Evolutionary conservation across 2,888 invertebrate genomes (phyloP).

Genomic region (Eucriotettix oculatus): DNA sequence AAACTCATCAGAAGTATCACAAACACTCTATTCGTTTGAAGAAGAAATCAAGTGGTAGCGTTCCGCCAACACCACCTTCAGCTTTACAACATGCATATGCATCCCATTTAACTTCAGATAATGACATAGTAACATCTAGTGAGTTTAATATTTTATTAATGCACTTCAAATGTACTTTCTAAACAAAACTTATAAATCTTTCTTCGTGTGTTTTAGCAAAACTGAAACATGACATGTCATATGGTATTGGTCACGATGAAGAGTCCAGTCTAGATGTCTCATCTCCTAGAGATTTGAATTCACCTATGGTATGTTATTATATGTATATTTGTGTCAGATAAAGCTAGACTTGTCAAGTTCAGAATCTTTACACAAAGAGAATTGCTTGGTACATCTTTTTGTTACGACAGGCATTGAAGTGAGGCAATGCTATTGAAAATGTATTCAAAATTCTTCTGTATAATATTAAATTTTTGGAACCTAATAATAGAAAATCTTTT

Average conservation of each 20-base stretch:
- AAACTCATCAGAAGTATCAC: conserved; percentile 22
- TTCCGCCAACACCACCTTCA: background rate
- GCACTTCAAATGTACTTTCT: no score
- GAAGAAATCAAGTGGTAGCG: conserved; percentile 18
- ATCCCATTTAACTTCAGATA: background rate
- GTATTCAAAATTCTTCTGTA: no score
- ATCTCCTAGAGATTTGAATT: conserved; percentile 46
- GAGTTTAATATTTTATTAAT: background rate
- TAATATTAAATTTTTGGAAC: no score
- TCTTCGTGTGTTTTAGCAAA: conserved; percentile 8
- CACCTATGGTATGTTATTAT: conserved; percentile 34
- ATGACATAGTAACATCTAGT: background rate
- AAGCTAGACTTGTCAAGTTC: no score
- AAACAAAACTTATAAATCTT: no score
- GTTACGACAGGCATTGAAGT: no score
- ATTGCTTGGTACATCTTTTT: no score
- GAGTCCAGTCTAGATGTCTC: conserved; percentile 48
- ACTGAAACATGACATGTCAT: conserved; percentile 13
- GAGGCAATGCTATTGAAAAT: no score
- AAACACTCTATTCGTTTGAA: conserved; percentile 29
- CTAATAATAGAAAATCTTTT: no score
- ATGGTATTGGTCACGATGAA: conserved; percentile 36
- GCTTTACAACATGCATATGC: background rate
- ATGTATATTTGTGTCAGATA: no score
- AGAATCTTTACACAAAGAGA: no score